Evolutionary conservation across 2,113 vertebrate genomes (phyloP), one percentile per base, ranked within the genome.

Genomic region (Brachypteracias leptosomus): DNA sequence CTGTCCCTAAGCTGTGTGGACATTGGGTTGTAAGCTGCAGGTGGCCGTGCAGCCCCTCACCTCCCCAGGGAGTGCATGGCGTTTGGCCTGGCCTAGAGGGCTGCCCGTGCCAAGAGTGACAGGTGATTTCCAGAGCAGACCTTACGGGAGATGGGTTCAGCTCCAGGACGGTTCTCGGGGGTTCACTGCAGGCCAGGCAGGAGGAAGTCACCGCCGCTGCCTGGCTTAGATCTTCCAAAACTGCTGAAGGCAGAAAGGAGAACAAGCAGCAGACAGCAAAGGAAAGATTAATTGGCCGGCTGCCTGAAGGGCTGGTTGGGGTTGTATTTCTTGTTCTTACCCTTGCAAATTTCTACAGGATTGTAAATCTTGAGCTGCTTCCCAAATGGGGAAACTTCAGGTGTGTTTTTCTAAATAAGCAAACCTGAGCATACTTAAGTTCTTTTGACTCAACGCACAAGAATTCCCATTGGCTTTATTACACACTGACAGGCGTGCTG

Each of bases 301-400:
- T 90, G 91, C 96, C 95, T 71, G 59, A 75, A 95, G 95, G 91
- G 89, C 81, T 93, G 91, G 95, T 90, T 88, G 80, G 94, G 92
- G 94, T 93, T 95, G 95, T 95, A 94, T 96, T 97, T 97, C 96
- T 97, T 88, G 93, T 95, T 96, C 94, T 85, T 93, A 91, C 82
- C 47, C 35, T 77, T 92, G 90, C 95, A 96, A 78, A 95, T 95
- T 93, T 95, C 94, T 87, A 44, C 92, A 77, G 89, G 93, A 94
- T 77, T 95, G 93, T 97, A 97, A 97, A 97, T 96, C 95, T 96
- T 94, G 91, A 85, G 81, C 79, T 92, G 94, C 89, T 93, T 97
- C 95, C 92, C 88, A 73, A 97, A 94, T 62, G 74, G 58, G 61
- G 95, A 96, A 90, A 94, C 82, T 96, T 96, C 93, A 95, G 96